These are phyloP conservation scores for Brachyopa scutellaris DNA, from an alignment of 2,888 invertebrate species.

Conservation along the genomic window DNA sequence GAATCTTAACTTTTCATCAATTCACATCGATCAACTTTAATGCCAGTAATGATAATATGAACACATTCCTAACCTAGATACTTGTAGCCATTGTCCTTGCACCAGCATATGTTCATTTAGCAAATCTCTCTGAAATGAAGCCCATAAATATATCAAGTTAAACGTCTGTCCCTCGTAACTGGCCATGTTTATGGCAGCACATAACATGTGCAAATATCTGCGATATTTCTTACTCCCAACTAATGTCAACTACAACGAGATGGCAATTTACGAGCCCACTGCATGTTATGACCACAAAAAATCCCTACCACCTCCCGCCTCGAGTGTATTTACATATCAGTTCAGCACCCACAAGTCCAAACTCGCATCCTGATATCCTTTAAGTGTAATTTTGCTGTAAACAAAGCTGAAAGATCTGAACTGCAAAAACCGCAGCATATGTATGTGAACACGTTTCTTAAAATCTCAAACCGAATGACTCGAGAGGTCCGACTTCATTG, in stretches of 20 bases:
- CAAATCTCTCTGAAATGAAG: too few species aligned
- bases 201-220: constrained; percentile 66
- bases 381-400: constrained; percentile 18
- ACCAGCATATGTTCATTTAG: too few species aligned
- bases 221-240: constrained; percentile 56
- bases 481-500: background rate
- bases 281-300: constrained; percentile 61
- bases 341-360: constrained; percentile 36
- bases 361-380: constrained; percentile 36
- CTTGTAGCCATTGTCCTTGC: too few species aligned
- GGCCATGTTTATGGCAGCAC: constrained; percentile 55
- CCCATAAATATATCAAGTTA: constrained; percentile 65
- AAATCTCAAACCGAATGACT: background rate
- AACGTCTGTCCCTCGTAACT: constrained; percentile 52
- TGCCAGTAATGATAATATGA: too few species aligned
- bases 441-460: background rate
- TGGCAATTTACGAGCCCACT: constrained; percentile 53
- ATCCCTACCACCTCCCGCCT: background rate
- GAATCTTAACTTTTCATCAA: too few species aligned
- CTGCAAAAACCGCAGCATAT: constrained; percentile 15
- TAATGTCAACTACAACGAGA: constrained; percentile 60
- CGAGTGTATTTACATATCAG: constrained; percentile 56
- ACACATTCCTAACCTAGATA: too few species aligned
- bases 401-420: constrained; percentile 4
- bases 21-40: too few species aligned